Evolutionary conservation across 2,113 vertebrate species (phyloP), one percentile per base, ranked within the genome.

Genomic region (Gadus macrocephalus): DNA sequence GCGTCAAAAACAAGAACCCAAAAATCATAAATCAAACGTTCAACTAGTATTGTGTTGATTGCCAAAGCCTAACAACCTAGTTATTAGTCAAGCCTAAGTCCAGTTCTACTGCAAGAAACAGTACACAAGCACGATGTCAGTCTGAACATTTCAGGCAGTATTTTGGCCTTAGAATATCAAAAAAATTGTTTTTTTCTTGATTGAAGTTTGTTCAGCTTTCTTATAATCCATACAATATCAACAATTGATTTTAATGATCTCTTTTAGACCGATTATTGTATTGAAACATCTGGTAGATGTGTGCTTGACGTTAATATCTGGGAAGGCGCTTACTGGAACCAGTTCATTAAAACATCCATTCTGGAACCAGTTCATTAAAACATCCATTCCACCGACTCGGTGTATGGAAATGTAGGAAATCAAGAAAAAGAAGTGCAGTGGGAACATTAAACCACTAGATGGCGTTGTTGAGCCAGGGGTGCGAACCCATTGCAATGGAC

Each of bases 381-480:
- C 42, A 49, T 14, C 42, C 42, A 49, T 49, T 59, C 5, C 19
- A n/a, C 16, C 15, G 55, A 61, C 20, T 20, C 20, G n/a, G n/a
- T 61, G 5, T 25, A 22, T 22, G n/a, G 20, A 17, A 19, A 28
- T 67, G 58, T 42, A 19, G 12, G 42, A 49, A 49, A 49, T 49
- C 8, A 9, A 49, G 42, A 49, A 58, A 56, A 62, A 14, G 58
- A n/a, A 70, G 25, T 73, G 66, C 61, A 78, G 16, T 81, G 58
- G 56, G 53, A 35, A 53, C 17, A 2, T 78, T 70, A 63, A 49
- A 42, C 85, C 86, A 69, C 3, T 70, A 85, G 88, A 70, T 84
- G 84, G 81, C 78, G 38, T 53, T 60, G 20, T 81, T 3, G 16
- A 73, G 68, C 73, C 15, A 35, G 42, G 42, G 42, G 12, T 14